A percentile compares a stretch with the other conserved stretches of the same genome.
Evolutionary conservation across 2,797 vertebrate genomes (phyloP).

Genomic region (Benthosema pterotum): DNA sequence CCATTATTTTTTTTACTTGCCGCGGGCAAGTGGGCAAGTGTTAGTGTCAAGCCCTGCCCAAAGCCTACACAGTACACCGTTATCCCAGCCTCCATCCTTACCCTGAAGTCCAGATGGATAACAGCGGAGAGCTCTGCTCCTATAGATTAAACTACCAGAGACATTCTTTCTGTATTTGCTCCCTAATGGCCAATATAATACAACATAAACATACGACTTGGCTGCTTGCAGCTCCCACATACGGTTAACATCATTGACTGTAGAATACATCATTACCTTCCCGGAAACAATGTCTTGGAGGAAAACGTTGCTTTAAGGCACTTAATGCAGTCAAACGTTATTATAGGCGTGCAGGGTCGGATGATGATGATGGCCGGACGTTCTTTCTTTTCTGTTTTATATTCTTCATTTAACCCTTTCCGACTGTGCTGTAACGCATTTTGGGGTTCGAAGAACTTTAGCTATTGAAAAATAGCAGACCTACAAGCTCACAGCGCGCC

Average conservation of each 20-base stretch:
- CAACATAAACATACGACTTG: conserved; percentile 55
- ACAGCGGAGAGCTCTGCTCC: conserved; percentile 48
- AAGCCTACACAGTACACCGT: not conserved
- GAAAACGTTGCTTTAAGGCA: conserved; percentile 29
- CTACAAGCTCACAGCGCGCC: too few relatives aligned
- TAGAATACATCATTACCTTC: conserved; percentile 32
- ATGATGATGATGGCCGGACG: too few relatives aligned
- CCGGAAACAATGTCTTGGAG: conserved; percentile 30
- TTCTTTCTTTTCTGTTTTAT: too few relatives aligned
- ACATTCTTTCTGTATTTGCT: conserved; percentile 35
- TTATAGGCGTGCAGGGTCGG: too few relatives aligned
- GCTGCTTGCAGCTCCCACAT: conserved; percentile 42
- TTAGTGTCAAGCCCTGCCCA: too few relatives aligned
- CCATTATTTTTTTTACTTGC: too few relatives aligned
- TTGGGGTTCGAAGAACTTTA: too few relatives aligned
- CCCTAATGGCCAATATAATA: conserved; percentile 43
- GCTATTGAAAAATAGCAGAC: too few relatives aligned
- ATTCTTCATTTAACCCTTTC: too few relatives aligned
- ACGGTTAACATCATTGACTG: conserved; percentile 49
- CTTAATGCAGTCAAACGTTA: too few relatives aligned
- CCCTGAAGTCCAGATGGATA: conserved; percentile 67
- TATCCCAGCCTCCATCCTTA: conserved; percentile 56
- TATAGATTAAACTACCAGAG: conserved; percentile 53
- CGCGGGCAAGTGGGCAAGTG: too few relatives aligned
- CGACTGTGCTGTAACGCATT: too few relatives aligned